These are phyloP conservation scores for Eremobia ochroleuca DNA, from an alignment of 2,888 invertebrate species.

Conservation along the genomic window DNA sequence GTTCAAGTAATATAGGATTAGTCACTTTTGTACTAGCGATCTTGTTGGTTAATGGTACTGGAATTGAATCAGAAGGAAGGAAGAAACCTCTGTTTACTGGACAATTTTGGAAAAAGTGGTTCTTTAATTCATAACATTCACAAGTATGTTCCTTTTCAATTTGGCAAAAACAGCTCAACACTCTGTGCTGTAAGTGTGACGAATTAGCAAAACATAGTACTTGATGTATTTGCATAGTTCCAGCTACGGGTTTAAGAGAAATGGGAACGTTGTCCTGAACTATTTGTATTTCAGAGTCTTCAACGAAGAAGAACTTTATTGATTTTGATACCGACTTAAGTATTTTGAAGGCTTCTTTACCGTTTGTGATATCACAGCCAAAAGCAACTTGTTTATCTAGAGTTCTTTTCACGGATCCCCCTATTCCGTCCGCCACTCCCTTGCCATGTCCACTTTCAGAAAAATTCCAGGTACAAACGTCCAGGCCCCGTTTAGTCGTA, in stretches of 20 bases:
- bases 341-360: constrained; percentile 1
- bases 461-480: constrained; percentile 5
- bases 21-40: background rate
- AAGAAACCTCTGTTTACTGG: background rate
- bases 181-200: background rate
- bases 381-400: constrained; percentile 17
- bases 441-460: constrained; percentile 13
- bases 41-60: constrained; percentile 7
- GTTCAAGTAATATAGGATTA: background rate
- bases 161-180: constrained; percentile 23
- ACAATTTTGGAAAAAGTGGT: background rate
- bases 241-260: background rate
- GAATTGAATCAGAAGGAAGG: background rate
- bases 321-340: background rate
- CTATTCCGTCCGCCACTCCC: constrained; percentile 24
- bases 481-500: background rate
- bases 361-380: constrained; percentile 2
- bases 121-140: constrained; percentile 3
- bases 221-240: constrained; percentile 15
- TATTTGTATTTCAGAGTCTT: background rate
- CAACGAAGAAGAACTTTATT: constrained; percentile 17
- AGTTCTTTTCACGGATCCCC: constrained; percentile 1
- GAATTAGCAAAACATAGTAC: constrained; percentile 14
- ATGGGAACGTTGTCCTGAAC: background rate
- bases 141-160: background rate